Evolutionary conservation across 2,888 invertebrate genomes (phyloP).

Genomic region (Escarpia spicata): DNA sequence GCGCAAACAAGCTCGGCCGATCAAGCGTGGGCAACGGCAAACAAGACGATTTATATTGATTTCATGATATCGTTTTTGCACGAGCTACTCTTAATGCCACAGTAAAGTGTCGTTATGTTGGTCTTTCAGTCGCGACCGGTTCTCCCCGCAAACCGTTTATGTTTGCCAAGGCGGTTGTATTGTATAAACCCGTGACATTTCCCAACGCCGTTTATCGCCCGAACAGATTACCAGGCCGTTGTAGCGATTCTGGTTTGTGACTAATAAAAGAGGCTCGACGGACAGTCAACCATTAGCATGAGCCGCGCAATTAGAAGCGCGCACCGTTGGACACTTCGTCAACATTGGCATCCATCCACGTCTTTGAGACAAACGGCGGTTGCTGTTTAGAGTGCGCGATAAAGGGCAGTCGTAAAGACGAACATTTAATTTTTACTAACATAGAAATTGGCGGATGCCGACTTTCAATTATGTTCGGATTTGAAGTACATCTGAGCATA

Average conservation of each 20-base stretch:
- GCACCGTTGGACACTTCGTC: conserved; percentile 20
- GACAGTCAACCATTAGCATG: conserved; percentile 17
- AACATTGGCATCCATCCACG: neutral
- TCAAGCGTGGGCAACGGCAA: conserved; percentile 24
- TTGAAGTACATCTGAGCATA: neutral
- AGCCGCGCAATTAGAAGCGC: conserved; percentile 8
- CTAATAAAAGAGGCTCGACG: conserved; percentile 21
- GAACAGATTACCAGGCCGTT: conserved; percentile 19
- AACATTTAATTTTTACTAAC: neutral
- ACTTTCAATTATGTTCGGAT: conserved; percentile 21
- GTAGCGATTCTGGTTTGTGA: conserved; percentile 24
- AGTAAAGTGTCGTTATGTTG: conserved; percentile 24
- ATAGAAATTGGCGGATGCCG: conserved; percentile 19
- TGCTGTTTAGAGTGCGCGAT: conserved; percentile 20
- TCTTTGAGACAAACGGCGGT: conserved; percentile 21
- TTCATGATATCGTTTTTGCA: conserved; percentile 21
- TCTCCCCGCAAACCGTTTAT: conserved; percentile 25
- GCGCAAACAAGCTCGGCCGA: conserved; percentile 14
- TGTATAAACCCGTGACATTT: conserved; percentile 24
- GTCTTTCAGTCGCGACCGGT: neutral
- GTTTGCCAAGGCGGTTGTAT: conserved; percentile 20
- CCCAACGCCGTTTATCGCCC: conserved; percentile 21
- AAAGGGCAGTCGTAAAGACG: conserved; percentile 20
- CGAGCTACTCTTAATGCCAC: conserved; percentile 22
- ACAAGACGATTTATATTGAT: conserved; percentile 26